Base-by-base conservation (phyloP, 2,113 vertebrate species). In the Paedocypris sp. region DNA sequence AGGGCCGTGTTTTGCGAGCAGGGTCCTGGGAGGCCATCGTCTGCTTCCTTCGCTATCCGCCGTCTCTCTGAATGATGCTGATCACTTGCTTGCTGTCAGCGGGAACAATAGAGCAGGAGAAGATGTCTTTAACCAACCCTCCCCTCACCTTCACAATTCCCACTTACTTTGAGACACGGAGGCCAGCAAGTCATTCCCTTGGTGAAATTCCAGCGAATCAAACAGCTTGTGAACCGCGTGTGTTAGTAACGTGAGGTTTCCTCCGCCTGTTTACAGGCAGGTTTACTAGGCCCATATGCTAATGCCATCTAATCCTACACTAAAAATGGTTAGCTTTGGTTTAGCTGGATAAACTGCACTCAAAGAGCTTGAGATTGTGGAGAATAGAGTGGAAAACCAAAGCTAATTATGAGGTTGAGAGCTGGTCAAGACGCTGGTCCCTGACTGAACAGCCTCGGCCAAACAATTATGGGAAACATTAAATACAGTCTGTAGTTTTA, bases 61-160 rank as follows among this genome's bases (percentile, higher is more conserved):
- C 75, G 68, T 75, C 78, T 78, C 33, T 69, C 67, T 73, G 70
- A 77, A 81, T 76, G 72, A 80, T 71, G 68, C 69, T 79, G 77
- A 70, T 73, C 67, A 60, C 64, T 73, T 75, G 77, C 80, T 80
- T 72, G 64, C 67, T 68, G 67, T 75, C 79, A 73, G 58, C 54
- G 26, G 70, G 60, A 70, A 76, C 58, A 65, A 69, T 48, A 47
- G 49, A 32, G 58, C 45, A 51, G 58, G 50, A 76, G 66, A 74
- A 65, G 18, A 70, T 39, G 57, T 62, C 67, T 71, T 62, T 58
- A 58, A 43, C 23, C 6, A 12, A 9, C 10, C 35, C 35, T 6
- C 13, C 35, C 3, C 11, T 26, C 59, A 51, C 38, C 54, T 36
- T 18, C 46, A 20, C 43, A 43, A 56, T 67, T 65, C 33, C 67